A percentile compares a stretch with the other conserved stretches of the same genome.
Conservation (phyloP, 2,797 vertebrate species). For the Glossophaga mutica region DNA sequence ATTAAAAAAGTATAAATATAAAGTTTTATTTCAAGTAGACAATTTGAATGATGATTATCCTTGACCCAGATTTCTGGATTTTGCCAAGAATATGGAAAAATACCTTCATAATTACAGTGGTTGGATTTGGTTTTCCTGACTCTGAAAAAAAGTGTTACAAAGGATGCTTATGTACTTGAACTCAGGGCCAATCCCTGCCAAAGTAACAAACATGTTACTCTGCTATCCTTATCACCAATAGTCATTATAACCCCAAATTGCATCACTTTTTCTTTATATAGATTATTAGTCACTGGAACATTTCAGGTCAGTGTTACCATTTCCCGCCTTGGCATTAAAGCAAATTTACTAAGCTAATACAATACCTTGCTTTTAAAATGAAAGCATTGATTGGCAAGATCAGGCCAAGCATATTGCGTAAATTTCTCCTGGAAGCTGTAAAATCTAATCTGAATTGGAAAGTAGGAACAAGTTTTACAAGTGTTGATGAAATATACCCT, state of each 20-base stretch:
- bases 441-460: conserved; percentile 31
- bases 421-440: conserved; percentile 42
- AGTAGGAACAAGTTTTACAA: not conserved
- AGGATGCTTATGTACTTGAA: not conserved
- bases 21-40: not conserved
- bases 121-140: conserved; percentile 2
- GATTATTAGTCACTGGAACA: not conserved
- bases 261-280: not conserved
- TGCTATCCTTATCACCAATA: not conserved
- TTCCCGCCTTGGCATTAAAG: conserved; percentile 25
- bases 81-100: conserved; percentile 32
- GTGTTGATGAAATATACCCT: not conserved
- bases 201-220: not conserved
- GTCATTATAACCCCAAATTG: not conserved
- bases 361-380: conserved; percentile 43
- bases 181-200: not conserved
- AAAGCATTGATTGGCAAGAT: not conserved
- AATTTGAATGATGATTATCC: not conserved
- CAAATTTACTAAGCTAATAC: conserved; percentile 25
- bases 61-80: conserved; percentile 36
- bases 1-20: not conserved
- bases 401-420: not conserved
- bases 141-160: not conserved
- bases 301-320: conserved; percentile 1
- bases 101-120: not conserved